These are phyloP conservation scores for Phataginus tetradactyla DNA, from an alignment of 2,797 vertebrate genomes.

Conservation along the genomic window DNA sequence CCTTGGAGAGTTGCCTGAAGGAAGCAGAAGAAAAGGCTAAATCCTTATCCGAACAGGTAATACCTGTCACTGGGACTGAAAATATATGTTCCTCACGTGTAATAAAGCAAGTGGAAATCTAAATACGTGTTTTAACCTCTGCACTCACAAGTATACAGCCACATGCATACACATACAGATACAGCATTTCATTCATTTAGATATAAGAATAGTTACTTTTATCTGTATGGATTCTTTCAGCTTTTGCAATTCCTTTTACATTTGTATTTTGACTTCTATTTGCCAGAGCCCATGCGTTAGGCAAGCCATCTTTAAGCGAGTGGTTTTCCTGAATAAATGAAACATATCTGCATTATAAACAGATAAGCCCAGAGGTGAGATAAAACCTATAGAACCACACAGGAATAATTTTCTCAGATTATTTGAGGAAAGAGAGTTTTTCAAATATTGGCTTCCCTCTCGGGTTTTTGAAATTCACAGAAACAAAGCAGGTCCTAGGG, in stretches of 20 bases:
- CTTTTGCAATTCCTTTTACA: background rate
- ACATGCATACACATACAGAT: background rate
- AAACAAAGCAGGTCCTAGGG: background rate
- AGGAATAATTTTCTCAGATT: background rate
- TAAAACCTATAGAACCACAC: background rate
- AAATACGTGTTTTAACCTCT: background rate
- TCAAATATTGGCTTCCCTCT: constrained; percentile 15
- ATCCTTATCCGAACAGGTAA: constrained; percentile 66
- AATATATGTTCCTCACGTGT: background rate
- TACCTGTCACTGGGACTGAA: constrained; percentile 75
- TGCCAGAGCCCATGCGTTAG: background rate
- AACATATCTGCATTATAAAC: background rate
- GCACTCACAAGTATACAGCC: no score
- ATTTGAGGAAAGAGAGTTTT: background rate
- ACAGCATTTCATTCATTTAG: background rate
- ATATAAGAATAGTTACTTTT: background rate
- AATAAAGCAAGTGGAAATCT: background rate
- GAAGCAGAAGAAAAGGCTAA: constrained; percentile 69
- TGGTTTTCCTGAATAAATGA: constrained; percentile 9
- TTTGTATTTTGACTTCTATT: constrained; percentile 35
- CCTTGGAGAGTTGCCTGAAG: constrained; percentile 66
- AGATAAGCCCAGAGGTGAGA: background rate
- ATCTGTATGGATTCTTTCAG: background rate
- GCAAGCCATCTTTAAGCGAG: background rate
- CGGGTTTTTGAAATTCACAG: background rate